A percentile compares a stretch with the other conserved stretches of the same genome.
Conservation (phyloP, 2,888 invertebrate genomes). For the Aleiodes leptofemur region DNA sequence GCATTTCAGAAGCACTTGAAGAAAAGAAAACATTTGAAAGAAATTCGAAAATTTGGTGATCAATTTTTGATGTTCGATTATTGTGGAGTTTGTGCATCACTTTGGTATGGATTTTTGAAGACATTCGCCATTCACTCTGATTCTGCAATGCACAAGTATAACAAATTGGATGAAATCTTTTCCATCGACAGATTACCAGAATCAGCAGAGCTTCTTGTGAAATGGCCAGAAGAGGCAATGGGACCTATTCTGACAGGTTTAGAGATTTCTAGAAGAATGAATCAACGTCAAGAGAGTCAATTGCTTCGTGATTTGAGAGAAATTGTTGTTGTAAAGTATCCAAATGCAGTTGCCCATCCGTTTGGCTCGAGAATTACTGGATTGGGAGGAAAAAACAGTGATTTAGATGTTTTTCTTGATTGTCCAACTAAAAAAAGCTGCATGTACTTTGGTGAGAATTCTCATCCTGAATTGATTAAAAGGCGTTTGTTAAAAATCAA, state of each 20-base stretch:
- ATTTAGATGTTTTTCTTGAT: conserved; percentile 69
- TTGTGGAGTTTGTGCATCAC: conserved; percentile 44
- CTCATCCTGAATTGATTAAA: neutral
- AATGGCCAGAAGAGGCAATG: conserved; percentile 49
- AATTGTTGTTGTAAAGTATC: conserved; percentile 52
- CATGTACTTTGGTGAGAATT: neutral
- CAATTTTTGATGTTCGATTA: conserved; percentile 46
- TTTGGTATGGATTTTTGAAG: conserved; percentile 48
- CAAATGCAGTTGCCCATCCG: conserved; percentile 74
- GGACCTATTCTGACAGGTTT: conserved; percentile 51
- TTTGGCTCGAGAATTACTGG: conserved; percentile 81
- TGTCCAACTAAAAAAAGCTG: conserved; percentile 55
- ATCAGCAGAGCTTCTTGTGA: conserved; percentile 31
- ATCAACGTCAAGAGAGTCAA: conserved; percentile 45
- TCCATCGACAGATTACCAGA: conserved; percentile 20
- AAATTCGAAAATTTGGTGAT: too few species aligned
- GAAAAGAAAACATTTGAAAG: neutral
- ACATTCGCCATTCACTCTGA: conserved; percentile 37
- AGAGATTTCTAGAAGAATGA: conserved; percentile 42
- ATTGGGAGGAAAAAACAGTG: conserved; percentile 71
- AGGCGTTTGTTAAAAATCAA: conserved; percentile 39
- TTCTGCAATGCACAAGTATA: conserved; percentile 24
- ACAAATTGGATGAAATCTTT: conserved; percentile 20
- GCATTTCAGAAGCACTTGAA: conserved; percentile 45
- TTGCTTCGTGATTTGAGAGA: conserved; percentile 57